Percentiles rank a stretch among this genome's conserved stretches.
Conservation (phyloP, 2,113 vertebrate genomes). For the Danio rerio region GRCz12tu NC_133184.1:35273501-35274000, state of each 20-base stretch:
- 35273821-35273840: too few relatives aligned
- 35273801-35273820: background rate
- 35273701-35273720: too few relatives aligned
- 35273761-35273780: background rate
- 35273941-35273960: conserved; percentile 34
- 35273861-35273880: conserved; percentile 3
- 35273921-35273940: conserved; percentile 8
- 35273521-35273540: too few relatives aligned
- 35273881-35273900: background rate
- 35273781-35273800: background rate
- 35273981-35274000: conserved; percentile 13
- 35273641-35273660: too few relatives aligned
- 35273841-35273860: conserved; percentile 9
- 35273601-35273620: too few relatives aligned
- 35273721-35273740: background rate
- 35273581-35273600: too few relatives aligned
- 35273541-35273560: too few relatives aligned
- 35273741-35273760: background rate
- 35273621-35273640: too few relatives aligned
- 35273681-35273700: too few relatives aligned
- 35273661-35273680: too few relatives aligned
- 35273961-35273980: conserved; percentile 41
- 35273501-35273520: too few relatives aligned
- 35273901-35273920: conserved; percentile 24
- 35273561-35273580: too few relatives aligned